Conservation (phyloP, 1,140 invertebrate species). For the Drosophila ironensis region DNA sequence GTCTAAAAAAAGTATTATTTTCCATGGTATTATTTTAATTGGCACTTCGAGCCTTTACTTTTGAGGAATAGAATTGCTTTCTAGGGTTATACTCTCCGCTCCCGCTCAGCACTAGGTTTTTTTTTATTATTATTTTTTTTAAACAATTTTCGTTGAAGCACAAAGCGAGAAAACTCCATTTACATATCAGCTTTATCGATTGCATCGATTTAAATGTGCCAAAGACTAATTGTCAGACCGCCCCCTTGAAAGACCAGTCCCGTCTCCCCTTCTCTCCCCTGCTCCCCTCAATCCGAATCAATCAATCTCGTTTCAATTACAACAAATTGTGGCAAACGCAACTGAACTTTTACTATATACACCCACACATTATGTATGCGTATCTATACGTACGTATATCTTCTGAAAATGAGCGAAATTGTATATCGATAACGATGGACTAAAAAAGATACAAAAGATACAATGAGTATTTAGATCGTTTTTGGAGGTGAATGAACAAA, state of each 20-base stretch:
- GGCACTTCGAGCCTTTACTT: no score
- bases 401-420: slow-evolving; percentile 2
- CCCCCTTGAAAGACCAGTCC: not conserved
- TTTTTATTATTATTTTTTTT: no score
- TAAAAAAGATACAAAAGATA: slow-evolving; percentile 10
- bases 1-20: no score
- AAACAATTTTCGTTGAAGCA: not conserved
- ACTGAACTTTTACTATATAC: slow-evolving; percentile 25
- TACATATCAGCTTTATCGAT: slow-evolving; percentile 38
- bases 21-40: no score
- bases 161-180: slow-evolving; percentile 9
- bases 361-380: no score
- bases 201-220: slow-evolving; percentile 35
- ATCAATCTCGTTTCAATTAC: slow-evolving; percentile 27
- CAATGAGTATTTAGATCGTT: slow-evolving; percentile 13
- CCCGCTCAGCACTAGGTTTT: no score
- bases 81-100: no score
- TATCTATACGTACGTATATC: slow-evolving; percentile 6
- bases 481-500: not conserved
- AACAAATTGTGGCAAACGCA: slow-evolving; percentile 18
- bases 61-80: no score
- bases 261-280: not conserved
- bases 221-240: slow-evolving; percentile 31
- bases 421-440: no score
- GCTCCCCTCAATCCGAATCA: not conserved